Evolutionary conservation across 2,888 invertebrate genomes (phyloP).

Genomic region (Cerceris ruficornis): DNA sequence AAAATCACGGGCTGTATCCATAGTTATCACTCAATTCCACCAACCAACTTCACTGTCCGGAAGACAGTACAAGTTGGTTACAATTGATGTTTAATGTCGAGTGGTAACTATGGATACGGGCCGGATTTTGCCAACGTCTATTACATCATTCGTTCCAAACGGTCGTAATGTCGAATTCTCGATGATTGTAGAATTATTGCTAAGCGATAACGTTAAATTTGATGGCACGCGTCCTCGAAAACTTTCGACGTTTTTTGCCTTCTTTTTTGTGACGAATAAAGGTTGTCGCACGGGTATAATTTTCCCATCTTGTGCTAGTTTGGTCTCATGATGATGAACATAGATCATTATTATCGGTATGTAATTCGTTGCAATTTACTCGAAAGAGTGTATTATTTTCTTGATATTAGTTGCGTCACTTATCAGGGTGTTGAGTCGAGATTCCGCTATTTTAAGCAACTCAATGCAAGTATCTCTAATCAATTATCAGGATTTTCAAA

Average conservation of each 20-base stretch:
- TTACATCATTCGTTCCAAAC: background rate
- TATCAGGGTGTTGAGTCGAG: too few relatives aligned
- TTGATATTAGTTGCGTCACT: too few relatives aligned
- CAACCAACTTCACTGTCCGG: slow-evolving; percentile 20
- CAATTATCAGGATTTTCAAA: too few relatives aligned
- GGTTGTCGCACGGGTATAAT: background rate
- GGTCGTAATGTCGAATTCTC: background rate
- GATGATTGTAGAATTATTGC: background rate
- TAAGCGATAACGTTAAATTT: background rate
- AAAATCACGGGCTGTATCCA: slow-evolving; percentile 42
- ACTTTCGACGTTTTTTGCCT: background rate
- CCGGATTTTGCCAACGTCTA: background rate
- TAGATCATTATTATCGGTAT: too few relatives aligned
- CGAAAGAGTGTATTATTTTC: too few relatives aligned
- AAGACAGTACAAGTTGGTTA: slow-evolving; percentile 15
- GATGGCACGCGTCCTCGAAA: background rate
- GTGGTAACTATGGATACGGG: slow-evolving; percentile 53
- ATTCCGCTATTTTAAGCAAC: too few relatives aligned
- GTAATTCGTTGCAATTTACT: too few relatives aligned
- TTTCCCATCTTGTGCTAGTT: background rate
- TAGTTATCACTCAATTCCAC: slow-evolving; percentile 51
- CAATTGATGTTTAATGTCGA: slow-evolving; percentile 16
- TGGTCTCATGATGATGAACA: too few relatives aligned
- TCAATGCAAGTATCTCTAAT: too few relatives aligned
- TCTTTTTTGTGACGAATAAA: too few relatives aligned